Evolutionary conservation across 2,797 vertebrate species (phyloP), one percentile per base, ranked within the genome.

Genomic region (Takifugu ocellatus): DNA sequence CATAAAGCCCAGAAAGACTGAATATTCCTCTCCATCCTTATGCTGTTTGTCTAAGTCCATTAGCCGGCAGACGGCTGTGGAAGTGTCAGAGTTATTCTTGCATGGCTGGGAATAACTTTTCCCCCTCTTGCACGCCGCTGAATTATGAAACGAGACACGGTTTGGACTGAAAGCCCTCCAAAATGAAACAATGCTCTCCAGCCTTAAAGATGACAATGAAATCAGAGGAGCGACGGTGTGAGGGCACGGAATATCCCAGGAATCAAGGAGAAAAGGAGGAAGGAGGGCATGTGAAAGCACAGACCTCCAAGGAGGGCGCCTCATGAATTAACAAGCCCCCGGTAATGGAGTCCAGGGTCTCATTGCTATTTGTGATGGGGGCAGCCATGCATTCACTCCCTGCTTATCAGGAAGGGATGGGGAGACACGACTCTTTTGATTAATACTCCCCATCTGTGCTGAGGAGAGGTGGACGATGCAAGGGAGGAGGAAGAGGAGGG

Each of bases 291-390:
- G 67, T 61, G 65, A 72, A 75, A 76, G 63, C 0, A 14, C 54
- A 69, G 68, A 72, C 66, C 75, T 79, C 48, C 33, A 36, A 70
- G 55, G 63, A 16, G 53, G 53, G 17, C 71, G 76, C 79, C 78
- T 88, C 77, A 84, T 87, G 78, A 88, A 88, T 87, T 87, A 89
- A 86, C 82, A 85, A 84, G 75, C 70, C 80, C 47, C 44, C 77
- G 85, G 85, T 84, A 87, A 87, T 83, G 81, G 81, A 87, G 81
- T 84, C 83, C 77, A 80, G 82, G 79, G 79, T 86, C 83, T 90
- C 83, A 75, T 85, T 82, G 83, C 81, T 78, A 68, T 84, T 87
- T 87, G 86, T 84, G 82, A 87, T 83, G 72, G 81, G 79, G 52
- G 81, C 85, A 87, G 74, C 74, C 83, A 87, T 84, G 84, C 87